Base-by-base conservation (phyloP, 2,888 invertebrate species). In the Latheticus oryzae region DNA sequence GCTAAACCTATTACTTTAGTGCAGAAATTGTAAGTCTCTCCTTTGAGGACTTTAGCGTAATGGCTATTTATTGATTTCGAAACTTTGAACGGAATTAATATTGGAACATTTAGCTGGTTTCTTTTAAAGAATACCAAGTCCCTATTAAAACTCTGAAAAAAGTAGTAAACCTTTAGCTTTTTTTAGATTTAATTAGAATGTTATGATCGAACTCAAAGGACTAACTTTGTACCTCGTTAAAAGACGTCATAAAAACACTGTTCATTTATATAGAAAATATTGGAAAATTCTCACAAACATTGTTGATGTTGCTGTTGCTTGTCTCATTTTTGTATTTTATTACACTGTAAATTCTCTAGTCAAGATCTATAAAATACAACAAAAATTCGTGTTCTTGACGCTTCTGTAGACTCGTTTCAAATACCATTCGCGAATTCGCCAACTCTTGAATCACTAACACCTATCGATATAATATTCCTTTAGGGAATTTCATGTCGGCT, bases 401-500 rank as follows among this genome's bases (percentile, higher is more conserved):
- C 3, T n/a, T 17, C 35, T 16, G 17, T 2, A 7, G 12, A n/a
- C 21, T 11, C 9, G 9, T 26, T 24, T 42, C 15, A 15, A 23
- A 16, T 21, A 26, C 13, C 47, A n/a, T 16, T 11, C 13, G 1
- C 12, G 9, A 33, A 21, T n/a, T 30, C 16, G 13, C 3, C 32
- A 17, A 42, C 26, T 30, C 30, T 7, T 11, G 33, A 30, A 45
- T 32, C 45, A 45, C 45, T 32, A 45, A 45, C 45, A 45, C 45
- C 45, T 45, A 45, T 45, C 45, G 32, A 32, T 32, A 23, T 32
- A 33, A 45, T 32, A 45, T 45, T 30, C 45, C 45, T 15, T 30
- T 5, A 9, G 21, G 45, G 45, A 32, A 45, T 45, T 45, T 32
- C 45, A 13, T 4, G 5, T 43, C 28, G 23, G 11, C 28, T 28